These are phyloP conservation scores for Falcunculus frontatus DNA, from an alignment of 2,113 vertebrate genomes.

Conservation along the genomic window DNA sequence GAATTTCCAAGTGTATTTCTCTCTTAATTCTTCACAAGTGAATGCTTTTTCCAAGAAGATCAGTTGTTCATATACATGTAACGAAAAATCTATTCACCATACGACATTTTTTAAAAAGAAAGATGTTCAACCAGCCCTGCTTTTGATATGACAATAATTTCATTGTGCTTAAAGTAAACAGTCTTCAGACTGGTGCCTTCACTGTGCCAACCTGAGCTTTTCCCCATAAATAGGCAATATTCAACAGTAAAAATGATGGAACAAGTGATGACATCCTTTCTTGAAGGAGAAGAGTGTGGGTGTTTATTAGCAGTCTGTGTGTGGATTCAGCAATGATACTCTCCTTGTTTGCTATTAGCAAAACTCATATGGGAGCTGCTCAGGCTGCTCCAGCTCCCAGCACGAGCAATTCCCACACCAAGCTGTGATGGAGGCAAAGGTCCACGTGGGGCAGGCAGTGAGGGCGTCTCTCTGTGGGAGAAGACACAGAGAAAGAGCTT, in stretches of 20 bases:
- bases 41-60: not conserved
- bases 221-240: not conserved
- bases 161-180: not conserved
- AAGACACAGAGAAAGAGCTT: not conserved
- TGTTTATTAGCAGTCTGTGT: conserved; percentile 14
- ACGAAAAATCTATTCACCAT: not conserved
- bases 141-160: not conserved
- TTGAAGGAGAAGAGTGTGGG: not conserved
- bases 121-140: not conserved
- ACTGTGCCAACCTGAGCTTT: not conserved
- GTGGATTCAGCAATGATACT: not conserved
- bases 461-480: not conserved
- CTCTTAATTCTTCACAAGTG: not conserved
- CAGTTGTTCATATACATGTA: not conserved
- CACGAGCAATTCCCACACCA: rapidly evolving
- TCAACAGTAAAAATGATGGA: not conserved
- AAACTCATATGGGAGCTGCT: not conserved
- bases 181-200: not conserved
- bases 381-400: not conserved
- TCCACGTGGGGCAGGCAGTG: rapidly evolving
- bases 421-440: not conserved
- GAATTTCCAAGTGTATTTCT: not conserved
- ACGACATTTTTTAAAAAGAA: not conserved
- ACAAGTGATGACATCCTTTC: not conserved
- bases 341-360: not conserved